Conservation (phyloP, 2,888 invertebrate species). For the Patella pellucida region DNA sequence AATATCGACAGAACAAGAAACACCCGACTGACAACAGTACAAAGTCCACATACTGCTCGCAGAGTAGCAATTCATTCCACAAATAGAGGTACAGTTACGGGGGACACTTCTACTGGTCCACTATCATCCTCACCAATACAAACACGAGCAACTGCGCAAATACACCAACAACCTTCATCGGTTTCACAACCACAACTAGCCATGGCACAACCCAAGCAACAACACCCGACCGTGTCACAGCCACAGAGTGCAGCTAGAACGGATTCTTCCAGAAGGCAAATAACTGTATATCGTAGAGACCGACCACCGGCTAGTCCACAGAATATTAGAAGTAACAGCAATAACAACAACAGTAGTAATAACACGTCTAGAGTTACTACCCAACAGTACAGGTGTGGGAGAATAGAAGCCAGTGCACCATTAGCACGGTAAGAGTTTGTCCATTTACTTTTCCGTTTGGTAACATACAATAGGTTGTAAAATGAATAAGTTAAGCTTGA, state of each 20-base stretch:
- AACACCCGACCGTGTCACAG: not conserved
- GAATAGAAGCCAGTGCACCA: not conserved
- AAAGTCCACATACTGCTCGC: constrained; percentile 1
- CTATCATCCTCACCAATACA: not conserved
- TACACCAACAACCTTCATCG: not conserved
- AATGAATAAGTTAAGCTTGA: too few species aligned
- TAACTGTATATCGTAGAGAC: not conserved
- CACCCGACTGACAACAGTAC: not conserved
- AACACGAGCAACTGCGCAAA: not conserved
- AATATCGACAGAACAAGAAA: not conserved
- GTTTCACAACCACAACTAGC: too few species aligned
- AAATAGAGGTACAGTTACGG: not conserved
- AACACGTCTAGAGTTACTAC: not conserved
- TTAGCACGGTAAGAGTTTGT: not conserved
- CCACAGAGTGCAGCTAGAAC: not conserved
- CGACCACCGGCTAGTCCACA: not conserved
- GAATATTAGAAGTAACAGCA: not conserved
- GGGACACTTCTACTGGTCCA: not conserved
- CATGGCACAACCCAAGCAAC: not conserved
- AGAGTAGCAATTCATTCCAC: not conserved
- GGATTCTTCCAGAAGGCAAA: not conserved
- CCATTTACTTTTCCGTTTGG: not conserved
- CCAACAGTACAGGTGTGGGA: not conserved
- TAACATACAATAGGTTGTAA: not conserved
- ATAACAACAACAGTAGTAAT: too few species aligned